phyloP scores from a whole-genome alignment of 2,797 vertebrate genomes.

The Propithecus perrieri region DNA sequence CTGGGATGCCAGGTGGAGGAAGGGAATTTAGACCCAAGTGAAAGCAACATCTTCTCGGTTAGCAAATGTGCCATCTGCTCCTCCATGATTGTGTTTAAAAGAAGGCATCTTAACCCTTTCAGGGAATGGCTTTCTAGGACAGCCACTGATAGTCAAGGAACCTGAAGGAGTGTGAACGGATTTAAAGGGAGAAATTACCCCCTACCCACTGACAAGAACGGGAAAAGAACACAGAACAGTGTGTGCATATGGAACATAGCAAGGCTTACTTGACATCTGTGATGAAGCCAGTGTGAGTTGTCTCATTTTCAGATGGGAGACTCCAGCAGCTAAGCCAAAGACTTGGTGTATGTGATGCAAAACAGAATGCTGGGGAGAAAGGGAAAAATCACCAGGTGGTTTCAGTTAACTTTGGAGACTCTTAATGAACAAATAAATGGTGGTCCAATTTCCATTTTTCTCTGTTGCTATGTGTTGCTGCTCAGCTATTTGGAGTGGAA shows the following conservation, averaged over 20 bases:
- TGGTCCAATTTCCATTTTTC: background rate
- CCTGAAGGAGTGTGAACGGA: rapidly evolving
- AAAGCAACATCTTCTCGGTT: slow-evolving; percentile 21
- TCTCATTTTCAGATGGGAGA: background rate
- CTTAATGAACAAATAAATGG: background rate
- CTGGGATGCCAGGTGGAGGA: slow-evolving; percentile 69
- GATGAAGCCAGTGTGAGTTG: background rate
- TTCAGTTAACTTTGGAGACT: background rate
- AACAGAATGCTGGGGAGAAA: background rate
- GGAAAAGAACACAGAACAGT: background rate
- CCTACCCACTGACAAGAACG: background rate
- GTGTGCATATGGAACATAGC: background rate
- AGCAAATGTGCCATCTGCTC: slow-evolving; percentile 68
- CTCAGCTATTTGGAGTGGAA: background rate
- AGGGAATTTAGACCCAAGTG: slow-evolving; percentile 48
- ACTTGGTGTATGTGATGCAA: background rate
- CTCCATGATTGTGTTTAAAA: background rate
- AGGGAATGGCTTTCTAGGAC: background rate
- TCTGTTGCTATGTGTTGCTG: background rate
- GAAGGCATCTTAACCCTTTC: slow-evolving; percentile 62
- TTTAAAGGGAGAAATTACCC: background rate
- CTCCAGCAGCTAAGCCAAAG: background rate
- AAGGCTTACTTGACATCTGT: background rate
- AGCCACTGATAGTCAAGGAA: background rate
- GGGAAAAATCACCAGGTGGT: background rate